These are phyloP conservation scores for Calyptomena viridis DNA, from an alignment of 2,113 vertebrate genomes.

Conservation along the genomic window DNA sequence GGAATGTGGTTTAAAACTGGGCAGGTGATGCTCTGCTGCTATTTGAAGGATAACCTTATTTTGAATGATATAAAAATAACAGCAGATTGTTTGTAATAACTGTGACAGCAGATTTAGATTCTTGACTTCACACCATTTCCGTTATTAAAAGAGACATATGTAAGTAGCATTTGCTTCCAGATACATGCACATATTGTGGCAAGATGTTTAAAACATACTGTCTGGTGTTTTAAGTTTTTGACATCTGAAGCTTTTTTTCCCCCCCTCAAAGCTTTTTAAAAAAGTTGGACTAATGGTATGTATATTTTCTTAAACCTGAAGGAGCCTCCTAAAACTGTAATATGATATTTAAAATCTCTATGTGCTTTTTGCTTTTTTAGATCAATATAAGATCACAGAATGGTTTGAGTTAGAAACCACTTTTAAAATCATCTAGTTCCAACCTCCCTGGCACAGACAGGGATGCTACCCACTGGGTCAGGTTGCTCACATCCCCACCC, in stretches of 20 bases:
- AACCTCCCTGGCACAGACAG: not conserved
- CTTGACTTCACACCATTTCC: conserved; percentile 12
- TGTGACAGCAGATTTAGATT: conserved; percentile 1
- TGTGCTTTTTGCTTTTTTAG: not conserved
- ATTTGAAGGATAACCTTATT: not conserved
- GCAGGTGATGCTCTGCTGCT: not conserved
- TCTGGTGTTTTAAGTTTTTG: not conserved
- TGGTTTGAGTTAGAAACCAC: not conserved
- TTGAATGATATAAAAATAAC: conserved; percentile 13
- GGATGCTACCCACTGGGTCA: not conserved
- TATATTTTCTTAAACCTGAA: not conserved
- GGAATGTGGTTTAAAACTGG: not conserved
- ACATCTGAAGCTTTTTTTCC: not conserved
- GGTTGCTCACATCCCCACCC: not conserved
- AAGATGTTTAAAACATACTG: not conserved
- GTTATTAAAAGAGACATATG: conserved; percentile 5
- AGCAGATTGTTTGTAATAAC: conserved; percentile 31
- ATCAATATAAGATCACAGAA: not conserved
- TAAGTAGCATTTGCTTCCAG: not conserved
- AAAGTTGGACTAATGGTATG: not conserved
- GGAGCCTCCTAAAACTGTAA: not conserved
- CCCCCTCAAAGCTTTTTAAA: not conserved
- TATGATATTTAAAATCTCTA: not conserved
- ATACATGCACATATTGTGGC: not conserved
- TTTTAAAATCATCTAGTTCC: not conserved